These are phyloP conservation scores for Sinella curviseta DNA, from an alignment of 1,140 invertebrate species.

Conservation along the genomic window DNA sequence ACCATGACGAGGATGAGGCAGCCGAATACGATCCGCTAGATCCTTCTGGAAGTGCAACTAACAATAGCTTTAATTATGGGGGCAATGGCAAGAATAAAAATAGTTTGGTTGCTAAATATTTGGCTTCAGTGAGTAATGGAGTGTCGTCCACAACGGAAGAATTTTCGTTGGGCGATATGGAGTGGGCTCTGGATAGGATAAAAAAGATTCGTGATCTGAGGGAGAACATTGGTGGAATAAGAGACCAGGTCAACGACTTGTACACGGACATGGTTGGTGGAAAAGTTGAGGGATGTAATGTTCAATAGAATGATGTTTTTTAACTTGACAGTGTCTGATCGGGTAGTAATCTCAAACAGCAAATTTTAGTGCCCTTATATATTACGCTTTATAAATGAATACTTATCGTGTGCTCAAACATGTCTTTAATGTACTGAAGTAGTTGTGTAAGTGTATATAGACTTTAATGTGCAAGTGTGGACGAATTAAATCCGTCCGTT, in stretches of 20 bases:
- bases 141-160: background rate
- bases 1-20: background rate
- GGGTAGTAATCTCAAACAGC: no score
- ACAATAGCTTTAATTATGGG: background rate
- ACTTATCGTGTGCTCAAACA: background rate
- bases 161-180: constrained; percentile 4
- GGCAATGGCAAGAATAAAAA: background rate
- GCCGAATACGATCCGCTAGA: background rate
- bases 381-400: no score
- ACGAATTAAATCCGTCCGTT: no score
- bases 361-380: no score
- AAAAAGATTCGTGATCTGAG: constrained; percentile 37
- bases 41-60: background rate
- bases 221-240: constrained; percentile 13
- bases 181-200: constrained; percentile 37
- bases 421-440: no score
- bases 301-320: constrained; percentile 28
- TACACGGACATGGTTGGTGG: constrained; percentile 39
- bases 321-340: background rate
- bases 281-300: constrained; percentile 28
- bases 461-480: no score
- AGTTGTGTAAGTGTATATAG: no score
- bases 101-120: background rate
- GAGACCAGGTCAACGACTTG: constrained; percentile 29
- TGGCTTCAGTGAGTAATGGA: background rate